Percentiles rank a stretch among this genome's conserved stretches.
phyloP scores from a whole-genome alignment of 1,140 invertebrate species.

The Whitmania pigra region DNA sequence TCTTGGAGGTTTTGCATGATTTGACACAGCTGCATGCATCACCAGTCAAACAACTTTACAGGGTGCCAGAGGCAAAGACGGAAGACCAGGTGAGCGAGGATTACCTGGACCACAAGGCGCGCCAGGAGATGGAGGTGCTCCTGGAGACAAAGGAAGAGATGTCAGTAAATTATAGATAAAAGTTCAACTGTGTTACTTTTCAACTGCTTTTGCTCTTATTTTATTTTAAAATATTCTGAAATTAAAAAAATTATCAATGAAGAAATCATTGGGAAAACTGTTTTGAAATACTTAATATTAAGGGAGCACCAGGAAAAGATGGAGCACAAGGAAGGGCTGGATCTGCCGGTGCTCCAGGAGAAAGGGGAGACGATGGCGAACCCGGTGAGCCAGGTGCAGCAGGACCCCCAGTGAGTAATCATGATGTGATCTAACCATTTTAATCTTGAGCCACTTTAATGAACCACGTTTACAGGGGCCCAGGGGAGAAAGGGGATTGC shows the following conservation, averaged over 20 bases:
- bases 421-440: too few species aligned
- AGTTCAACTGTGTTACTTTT: not conserved
- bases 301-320: not conserved
- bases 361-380: not conserved
- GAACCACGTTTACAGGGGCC: not conserved
- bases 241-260: not conserved
- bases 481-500: not conserved
- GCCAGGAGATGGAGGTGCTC: conserved; percentile 8
- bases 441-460: too few species aligned
- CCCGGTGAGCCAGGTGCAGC: not conserved
- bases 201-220: not conserved
- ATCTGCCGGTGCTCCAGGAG: not conserved
- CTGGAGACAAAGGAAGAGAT: conserved; percentile 4
- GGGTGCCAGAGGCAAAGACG: conserved; percentile 11
- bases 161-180: not conserved
- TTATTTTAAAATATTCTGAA: not conserved
- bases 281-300: not conserved
- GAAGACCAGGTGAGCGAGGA: conserved; percentile 9
- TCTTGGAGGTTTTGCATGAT: not conserved
- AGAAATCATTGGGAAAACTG: too few species aligned
- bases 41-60: not conserved
- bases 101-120: not conserved
- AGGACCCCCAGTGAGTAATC: not conserved
- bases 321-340: not conserved
- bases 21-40: not conserved